Evolutionary conservation across 2,113 vertebrate genomes (phyloP), one percentile per base, ranked within the genome.

Genomic region (Pluvianellus socialis): DNA sequence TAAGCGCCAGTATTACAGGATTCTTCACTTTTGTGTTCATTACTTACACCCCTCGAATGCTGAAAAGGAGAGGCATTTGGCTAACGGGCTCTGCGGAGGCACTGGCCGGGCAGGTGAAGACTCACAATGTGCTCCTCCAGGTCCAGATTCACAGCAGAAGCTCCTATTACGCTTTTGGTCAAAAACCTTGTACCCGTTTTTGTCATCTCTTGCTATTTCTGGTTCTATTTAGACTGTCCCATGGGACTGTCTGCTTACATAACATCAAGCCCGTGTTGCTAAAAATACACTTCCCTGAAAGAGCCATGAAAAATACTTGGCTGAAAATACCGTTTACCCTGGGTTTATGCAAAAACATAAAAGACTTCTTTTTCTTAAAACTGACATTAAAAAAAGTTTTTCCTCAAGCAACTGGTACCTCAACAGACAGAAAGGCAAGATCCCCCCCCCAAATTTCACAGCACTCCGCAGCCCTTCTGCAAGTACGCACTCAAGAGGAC

Each of bases 281-380:
- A 98, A 98, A 98, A 98, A 98, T 97, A 98, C 20, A 40, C 65
- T 76, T 95, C 94, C 92, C 96, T 96, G 91, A 65, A 94, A 96
- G 88, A 95, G 91, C 88, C 92, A 50, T 70, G 30, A 76, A 94
- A 97, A 80, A 92, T 11, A 30, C 61, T 70, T 81, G 62, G 65
- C 76, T 59, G 58, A 65, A 86, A 97, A 94, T 30, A 92, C 77
- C 59, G 7, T 92, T 94, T 82, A 95, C 65, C 68, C 40, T 35
- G 84, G 71, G 62, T 79, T 94, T 83, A 62, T 74, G 92, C 47
- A 27, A 77, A 77, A 45, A 95, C 32, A 63, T 23, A 45, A 92
- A 42, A 94, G 86, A 86, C 38, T 55, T 58, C 14, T 59, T 62
- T 45, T 74, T 44, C 92, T 77, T 30, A 79, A 93, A 87, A 45